Conservation (phyloP, 2,113 vertebrate genomes). For the Herpetotheres cachinnans region DNA sequence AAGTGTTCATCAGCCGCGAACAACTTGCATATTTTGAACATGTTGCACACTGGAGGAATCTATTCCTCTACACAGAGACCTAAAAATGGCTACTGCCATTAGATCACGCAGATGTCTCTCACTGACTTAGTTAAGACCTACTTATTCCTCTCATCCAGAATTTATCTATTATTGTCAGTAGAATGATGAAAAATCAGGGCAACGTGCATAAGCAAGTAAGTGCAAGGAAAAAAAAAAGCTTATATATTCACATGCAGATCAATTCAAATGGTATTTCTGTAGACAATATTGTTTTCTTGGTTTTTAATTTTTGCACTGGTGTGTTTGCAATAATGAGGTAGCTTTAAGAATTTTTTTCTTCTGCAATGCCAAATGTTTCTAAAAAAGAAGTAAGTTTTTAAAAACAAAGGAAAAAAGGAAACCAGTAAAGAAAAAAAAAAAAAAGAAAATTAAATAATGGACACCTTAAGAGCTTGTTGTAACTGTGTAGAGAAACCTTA, state of each 20-base stretch:
- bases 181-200: neutral
- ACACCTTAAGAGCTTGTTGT: neutral
- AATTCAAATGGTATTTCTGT: neutral
- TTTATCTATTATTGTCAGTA: neutral
- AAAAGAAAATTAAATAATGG: neutral
- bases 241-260: neutral
- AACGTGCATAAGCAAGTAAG: neutral
- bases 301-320: neutral
- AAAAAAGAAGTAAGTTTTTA: neutral
- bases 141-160: neutral
- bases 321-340: neutral
- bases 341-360: neutral
- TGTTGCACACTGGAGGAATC: neutral
- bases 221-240: neutral
- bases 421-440: neutral
- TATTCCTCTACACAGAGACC: neutral
- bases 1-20: neutral
- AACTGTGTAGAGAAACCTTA: neutral
- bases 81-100: neutral
- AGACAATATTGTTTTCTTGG: neutral
- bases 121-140: neutral
- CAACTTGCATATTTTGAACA: neutral
- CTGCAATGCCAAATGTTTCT: neutral
- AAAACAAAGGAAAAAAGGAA: neutral
- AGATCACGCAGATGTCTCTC: neutral